Evolutionary conservation across 2,888 invertebrate species (phyloP).

Genomic region (Drymonia ruficornis): DNA sequence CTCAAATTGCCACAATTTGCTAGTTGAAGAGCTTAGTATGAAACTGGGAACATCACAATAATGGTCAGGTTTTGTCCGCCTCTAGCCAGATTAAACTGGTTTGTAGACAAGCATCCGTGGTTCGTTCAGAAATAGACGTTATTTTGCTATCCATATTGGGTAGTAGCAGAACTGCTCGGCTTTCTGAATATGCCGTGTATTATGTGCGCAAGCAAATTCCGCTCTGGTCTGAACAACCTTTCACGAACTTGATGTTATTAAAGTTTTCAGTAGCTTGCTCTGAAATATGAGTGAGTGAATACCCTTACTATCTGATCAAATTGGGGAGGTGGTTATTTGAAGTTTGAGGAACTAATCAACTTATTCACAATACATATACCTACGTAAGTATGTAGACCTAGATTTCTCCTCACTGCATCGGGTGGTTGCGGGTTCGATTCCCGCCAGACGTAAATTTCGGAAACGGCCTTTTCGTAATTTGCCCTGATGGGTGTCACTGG

Average conservation of each 20-base stretch:
- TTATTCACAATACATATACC: too few relatives aligned
- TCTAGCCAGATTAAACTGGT: slow-evolving; percentile 53
- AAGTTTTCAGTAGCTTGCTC: slow-evolving; percentile 56
- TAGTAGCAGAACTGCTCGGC: too few relatives aligned
- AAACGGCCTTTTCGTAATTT: too few relatives aligned
- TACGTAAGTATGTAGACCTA: too few relatives aligned
- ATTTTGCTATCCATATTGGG: background rate
- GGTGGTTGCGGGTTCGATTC: too few relatives aligned
- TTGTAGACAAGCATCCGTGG: slow-evolving; percentile 63
- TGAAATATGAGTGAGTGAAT: slow-evolving; percentile 64
- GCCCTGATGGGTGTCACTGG: too few relatives aligned
- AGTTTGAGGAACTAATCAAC: too few relatives aligned
- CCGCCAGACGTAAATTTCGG: too few relatives aligned
- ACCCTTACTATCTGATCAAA: slow-evolving; percentile 47
- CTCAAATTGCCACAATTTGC: slow-evolving; percentile 49
- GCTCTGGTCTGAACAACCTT: background rate
- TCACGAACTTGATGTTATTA: slow-evolving; percentile 63
- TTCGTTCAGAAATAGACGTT: slow-evolving; percentile 31
- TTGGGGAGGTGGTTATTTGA: slow-evolving; percentile 23
- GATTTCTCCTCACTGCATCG: too few relatives aligned
- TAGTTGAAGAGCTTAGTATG: slow-evolving; percentile 43
- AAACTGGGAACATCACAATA: slow-evolving; percentile 52
- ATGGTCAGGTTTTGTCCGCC: slow-evolving; percentile 55
- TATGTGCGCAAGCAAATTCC: background rate
- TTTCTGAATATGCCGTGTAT: too few relatives aligned